Conservation (phyloP, 2,797 vertebrate species). For the Setipinna tenuifilis region DNA sequence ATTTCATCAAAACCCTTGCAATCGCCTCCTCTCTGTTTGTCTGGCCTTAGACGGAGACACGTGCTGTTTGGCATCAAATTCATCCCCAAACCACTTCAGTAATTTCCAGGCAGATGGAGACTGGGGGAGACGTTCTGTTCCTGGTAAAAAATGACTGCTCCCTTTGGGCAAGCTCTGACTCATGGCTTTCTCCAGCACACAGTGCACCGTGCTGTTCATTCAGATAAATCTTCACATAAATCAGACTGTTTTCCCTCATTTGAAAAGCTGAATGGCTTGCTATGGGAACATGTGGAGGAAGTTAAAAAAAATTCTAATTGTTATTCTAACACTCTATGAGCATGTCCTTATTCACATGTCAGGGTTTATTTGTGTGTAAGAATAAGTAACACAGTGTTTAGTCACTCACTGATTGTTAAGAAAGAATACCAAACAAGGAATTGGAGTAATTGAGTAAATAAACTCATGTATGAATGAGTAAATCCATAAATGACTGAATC, state of each 20-base stretch:
- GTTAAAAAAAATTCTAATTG: too few species aligned
- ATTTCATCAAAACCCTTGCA: neutral
- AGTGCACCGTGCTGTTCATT: neutral
- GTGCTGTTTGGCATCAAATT: neutral
- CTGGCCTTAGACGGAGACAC: neutral
- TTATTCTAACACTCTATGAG: too few species aligned
- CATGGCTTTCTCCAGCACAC: neutral
- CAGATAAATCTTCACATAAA: too few species aligned
- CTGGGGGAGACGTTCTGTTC: neutral
- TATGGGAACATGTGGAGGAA: neutral
- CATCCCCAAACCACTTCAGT: conserved; percentile 1
- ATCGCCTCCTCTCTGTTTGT: neutral
- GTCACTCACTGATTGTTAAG: neutral
- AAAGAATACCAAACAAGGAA: neutral
- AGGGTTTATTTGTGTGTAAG: neutral
- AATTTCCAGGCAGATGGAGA: neutral
- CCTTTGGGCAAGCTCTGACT: neutral
- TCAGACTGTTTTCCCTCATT: neutral
- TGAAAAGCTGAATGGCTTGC: neutral
- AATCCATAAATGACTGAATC: too few species aligned
- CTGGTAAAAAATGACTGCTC: neutral
- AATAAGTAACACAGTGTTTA: neutral
- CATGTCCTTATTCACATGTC: neutral
- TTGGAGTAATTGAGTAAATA: neutral
- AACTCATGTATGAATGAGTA: neutral